Evolutionary conservation across 2,888 invertebrate genomes (phyloP), one percentile per base, ranked within the genome.

Genomic region (Panorpa germanica): DNA sequence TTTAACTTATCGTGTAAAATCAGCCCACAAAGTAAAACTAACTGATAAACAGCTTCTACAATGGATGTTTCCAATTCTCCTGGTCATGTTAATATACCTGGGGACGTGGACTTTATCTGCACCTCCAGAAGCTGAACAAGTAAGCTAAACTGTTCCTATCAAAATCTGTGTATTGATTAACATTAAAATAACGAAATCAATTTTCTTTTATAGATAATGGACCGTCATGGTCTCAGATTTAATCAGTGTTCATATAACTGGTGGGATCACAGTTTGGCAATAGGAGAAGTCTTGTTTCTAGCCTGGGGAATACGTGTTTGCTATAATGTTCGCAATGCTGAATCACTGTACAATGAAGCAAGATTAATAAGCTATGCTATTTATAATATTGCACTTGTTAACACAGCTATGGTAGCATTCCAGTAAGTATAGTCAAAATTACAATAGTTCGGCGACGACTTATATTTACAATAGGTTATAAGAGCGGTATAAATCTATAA

Each of bases 221-320:
- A 82, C 47, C 69, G 71, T 40, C 59, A 62, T 40, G 75, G 73
- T 30, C 60, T 88, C 36, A 76, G 78, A 50, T 90, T 88, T 56
- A 81, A 77, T 46, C 82, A 85, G 47, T 91, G 91, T 54, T 69
- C 74, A 18, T 83, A 80, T 52, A 85, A 85, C 45, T 88, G 86
- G 82, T 91, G 90, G 88, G 85, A 85, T 62, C 88, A 88, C 53
- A 83, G 82, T 49, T 63, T 86, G 49, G 82, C 83, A 25, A 82
- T 85, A 47, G 85, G 88, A 71, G 55, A 59, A 52, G 59, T 64
- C 20, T 55, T 82, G 8, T 83, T 83, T 47, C 58, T 83, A 31
- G 67, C 78, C 12, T 83, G 82, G 81, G 83, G 83, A 30, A 75
- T 83, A 23, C 63, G 77, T 27, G 81, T 83, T 18, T 83, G 83